phyloP scores from a whole-genome alignment of 2,888 invertebrate species.

The Leptopterna dolabrata region DNA sequence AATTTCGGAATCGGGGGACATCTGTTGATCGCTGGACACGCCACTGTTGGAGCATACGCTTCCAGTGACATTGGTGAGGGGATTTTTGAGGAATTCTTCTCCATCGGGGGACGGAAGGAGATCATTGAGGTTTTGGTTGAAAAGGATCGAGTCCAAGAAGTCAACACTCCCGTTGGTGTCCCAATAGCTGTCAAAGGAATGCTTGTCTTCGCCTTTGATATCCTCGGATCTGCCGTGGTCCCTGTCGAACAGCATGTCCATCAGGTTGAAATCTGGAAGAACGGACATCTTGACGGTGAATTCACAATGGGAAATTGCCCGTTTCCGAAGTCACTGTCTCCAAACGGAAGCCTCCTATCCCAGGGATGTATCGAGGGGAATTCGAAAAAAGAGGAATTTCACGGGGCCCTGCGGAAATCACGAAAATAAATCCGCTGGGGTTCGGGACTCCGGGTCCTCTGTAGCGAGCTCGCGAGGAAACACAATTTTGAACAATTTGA shows the following conservation, averaged over 20 bases:
- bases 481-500: too few relatives aligned
- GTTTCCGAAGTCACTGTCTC: background rate
- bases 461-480: constrained; percentile 39
- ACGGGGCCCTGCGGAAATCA: background rate
- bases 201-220: constrained; percentile 60
- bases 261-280: constrained; percentile 67
- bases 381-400: background rate
- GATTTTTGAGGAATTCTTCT: constrained; percentile 63
- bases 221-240: constrained; percentile 66
- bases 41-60: constrained; percentile 76
- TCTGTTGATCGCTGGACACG: constrained; percentile 70
- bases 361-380: background rate
- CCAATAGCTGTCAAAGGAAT: constrained; percentile 64
- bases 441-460: background rate
- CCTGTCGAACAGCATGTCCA: constrained; percentile 67
- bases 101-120: constrained; percentile 53
- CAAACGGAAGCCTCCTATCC: background rate
- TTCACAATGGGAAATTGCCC: background rate
- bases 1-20: constrained; percentile 70
- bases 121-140: constrained; percentile 61
- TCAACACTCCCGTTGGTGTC: constrained; percentile 71
- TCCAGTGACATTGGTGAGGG: constrained; percentile 68
- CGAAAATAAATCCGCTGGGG: background rate
- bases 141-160: constrained; percentile 77
- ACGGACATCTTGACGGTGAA: constrained; percentile 64